Evolutionary conservation across 1,140 invertebrate genomes (phyloP).

Genomic region (Ericerus pela): DNA sequence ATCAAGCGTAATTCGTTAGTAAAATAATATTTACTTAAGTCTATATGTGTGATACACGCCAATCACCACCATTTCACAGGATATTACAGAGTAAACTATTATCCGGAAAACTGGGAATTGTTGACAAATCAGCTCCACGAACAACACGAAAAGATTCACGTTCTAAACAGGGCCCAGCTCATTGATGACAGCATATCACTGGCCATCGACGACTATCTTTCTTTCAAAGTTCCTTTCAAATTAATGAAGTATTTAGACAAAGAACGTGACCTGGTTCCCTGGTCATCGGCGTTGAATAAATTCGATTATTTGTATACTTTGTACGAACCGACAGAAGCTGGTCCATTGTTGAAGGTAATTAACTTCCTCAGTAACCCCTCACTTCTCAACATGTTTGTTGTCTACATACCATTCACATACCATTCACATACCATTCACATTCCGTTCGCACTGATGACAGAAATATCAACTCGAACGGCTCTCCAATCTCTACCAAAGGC

Average conservation of each 20-base stretch:
- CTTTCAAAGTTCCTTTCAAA: conserved; percentile 52
- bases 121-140: conserved; percentile 28
- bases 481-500: not conserved
- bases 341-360: not conserved
- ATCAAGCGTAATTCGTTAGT: not conserved
- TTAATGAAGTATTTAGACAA: conserved; percentile 40
- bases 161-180: conserved; percentile 71
- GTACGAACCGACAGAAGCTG: not conserved
- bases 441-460: not conserved
- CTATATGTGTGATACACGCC: not conserved
- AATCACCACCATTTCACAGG: conserved; percentile 29
- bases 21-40: not conserved
- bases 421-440: not conserved
- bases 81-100: conserved; percentile 57
- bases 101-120: conserved; percentile 47
- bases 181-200: conserved; percentile 76
- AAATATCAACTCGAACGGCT: not conserved
- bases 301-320: conserved; percentile 9
- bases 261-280: conserved; percentile 40
- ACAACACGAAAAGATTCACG: conserved; percentile 34
- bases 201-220: conserved; percentile 47
- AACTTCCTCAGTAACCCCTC: not conserved
- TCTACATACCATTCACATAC: not conserved
- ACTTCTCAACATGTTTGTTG: not conserved
- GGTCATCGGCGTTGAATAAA: conserved; percentile 29